Conservation (phyloP, 2,797 vertebrate genomes). For the Neostethus bicornis region DNA sequence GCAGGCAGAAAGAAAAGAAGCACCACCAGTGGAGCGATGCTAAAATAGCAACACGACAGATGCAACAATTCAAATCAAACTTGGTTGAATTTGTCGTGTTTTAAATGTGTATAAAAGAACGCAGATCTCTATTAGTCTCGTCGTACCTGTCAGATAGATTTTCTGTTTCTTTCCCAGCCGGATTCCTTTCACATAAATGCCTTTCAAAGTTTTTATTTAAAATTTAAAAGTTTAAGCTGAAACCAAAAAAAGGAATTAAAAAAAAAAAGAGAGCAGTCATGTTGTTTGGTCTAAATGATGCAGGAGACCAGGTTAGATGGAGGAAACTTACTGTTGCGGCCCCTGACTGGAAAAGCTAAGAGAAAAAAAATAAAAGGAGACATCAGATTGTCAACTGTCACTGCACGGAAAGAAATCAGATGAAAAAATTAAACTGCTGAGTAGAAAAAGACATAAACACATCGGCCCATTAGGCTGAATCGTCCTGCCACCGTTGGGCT, state of each 20-base stretch:
- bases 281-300: too few relatives aligned
- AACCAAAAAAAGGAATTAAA: too few relatives aligned
- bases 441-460: background rate
- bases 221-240: too few relatives aligned
- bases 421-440: background rate
- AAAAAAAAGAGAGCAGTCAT: too few relatives aligned
- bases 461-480: too few relatives aligned
- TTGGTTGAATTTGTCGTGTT: conserved; percentile 12
- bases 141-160: conserved; percentile 13
- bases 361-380: too few relatives aligned
- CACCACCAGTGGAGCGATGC: conserved; percentile 30
- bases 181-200: conserved; percentile 1
- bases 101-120: conserved; percentile 14
- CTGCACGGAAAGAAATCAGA: background rate
- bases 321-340: too few relatives aligned
- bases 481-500: background rate
- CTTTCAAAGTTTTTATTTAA: background rate
- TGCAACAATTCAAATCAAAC: conserved; percentile 24
- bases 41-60: conserved; percentile 34
- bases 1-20: conserved; percentile 20
- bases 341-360: too few relatives aligned
- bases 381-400: background rate
- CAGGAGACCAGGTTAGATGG: too few relatives aligned
- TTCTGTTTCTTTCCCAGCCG: conserved; percentile 16
- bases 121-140: conserved; percentile 13